A percentile compares a stretch with the other conserved stretches of the same genome.
phyloP scores from a whole-genome alignment of 1,140 invertebrate species.

The Bombyx mandarina region DNA sequence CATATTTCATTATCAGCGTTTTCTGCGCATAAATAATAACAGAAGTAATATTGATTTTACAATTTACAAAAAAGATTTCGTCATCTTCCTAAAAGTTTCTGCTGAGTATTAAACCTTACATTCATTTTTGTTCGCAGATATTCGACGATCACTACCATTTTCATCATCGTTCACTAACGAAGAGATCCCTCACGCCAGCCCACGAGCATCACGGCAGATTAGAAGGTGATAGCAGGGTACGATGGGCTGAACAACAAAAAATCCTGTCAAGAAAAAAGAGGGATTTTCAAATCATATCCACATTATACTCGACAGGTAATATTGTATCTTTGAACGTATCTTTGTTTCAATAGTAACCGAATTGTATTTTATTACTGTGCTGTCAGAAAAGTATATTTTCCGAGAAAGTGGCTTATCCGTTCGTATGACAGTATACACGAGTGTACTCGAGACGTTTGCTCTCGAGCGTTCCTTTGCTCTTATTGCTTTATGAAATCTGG shows the following conservation, averaged over 20 bases:
- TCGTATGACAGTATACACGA: too few species aligned
- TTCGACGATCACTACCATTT: conserved; percentile 87
- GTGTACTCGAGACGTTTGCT: too few species aligned
- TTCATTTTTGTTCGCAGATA: conserved; percentile 74
- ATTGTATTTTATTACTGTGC: too few species aligned
- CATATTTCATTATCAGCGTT: too few species aligned
- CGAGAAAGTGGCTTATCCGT: too few species aligned
- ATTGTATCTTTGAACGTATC: neutral
- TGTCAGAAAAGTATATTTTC: too few species aligned
- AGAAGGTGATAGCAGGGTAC: conserved; percentile 78
- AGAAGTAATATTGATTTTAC: too few species aligned
- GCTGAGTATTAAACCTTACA: neutral
- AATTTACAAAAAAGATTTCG: neutral
- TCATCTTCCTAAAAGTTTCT: neutral
- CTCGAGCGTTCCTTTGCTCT: too few species aligned
- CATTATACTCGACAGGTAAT: conserved; percentile 38
- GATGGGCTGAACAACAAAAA: conserved; percentile 80
- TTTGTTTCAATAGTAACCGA: too few species aligned
- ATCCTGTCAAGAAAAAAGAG: conserved; percentile 79
- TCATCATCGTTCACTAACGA: conserved; percentile 79
- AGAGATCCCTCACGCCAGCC: conserved; percentile 80
- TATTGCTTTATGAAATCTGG: too few species aligned
- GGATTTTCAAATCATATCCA: conserved; percentile 69
- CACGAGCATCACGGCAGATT: conserved; percentile 77
- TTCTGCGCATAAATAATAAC: too few species aligned